Evolutionary conservation across 1,140 invertebrate species (phyloP), one percentile per base, ranked within the genome.

Genomic region (Cotesia glomerata): DNA sequence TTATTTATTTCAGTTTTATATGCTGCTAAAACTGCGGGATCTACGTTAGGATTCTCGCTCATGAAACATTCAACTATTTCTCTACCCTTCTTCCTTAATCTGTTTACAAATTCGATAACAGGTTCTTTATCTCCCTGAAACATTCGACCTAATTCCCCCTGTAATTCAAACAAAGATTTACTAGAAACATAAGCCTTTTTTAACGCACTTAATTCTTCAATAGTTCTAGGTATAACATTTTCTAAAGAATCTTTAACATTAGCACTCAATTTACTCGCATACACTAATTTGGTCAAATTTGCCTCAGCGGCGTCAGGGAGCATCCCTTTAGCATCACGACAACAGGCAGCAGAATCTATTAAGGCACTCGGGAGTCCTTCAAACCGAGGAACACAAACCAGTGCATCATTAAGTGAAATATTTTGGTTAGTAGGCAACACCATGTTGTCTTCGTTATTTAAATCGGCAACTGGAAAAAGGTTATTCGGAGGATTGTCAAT

Each of bases 31-130:
- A 61, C 34, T 7, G 39, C 56, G 0, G n/a, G 32, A n/a, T 54
- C 45, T 2, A 5, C 11, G 32, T 59, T 16, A 4, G 56, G 34
- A 49, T 16, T 59, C 11, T 69, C 32, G 2, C 14, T 3, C 14
- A 16, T 16, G 9, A 39, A 45, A 16, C 54, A 18, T 16, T 69
- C 67, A 14, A 61, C 67, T n/a, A 69, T 69, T 61, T 69, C 56
- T 45, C 36, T 18, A 2, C 32, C 67, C 45, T 69, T 69, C 26
- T 69, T 69, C 67, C 67, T 32, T 9, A 69, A 61, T 11, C 56
- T 59, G 13, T 59, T 69, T 26, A 39, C 67, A 61, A 45, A 59
- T 13, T 45, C 18, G 8, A 61, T 36, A 8, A 61, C 56, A 13
- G 56, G 45, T 36, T 69, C 67, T 13, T 35, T 14, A 8, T 26